Conservation (phyloP, 2,113 vertebrate genomes). For the Cavia porcellus region DNA sequence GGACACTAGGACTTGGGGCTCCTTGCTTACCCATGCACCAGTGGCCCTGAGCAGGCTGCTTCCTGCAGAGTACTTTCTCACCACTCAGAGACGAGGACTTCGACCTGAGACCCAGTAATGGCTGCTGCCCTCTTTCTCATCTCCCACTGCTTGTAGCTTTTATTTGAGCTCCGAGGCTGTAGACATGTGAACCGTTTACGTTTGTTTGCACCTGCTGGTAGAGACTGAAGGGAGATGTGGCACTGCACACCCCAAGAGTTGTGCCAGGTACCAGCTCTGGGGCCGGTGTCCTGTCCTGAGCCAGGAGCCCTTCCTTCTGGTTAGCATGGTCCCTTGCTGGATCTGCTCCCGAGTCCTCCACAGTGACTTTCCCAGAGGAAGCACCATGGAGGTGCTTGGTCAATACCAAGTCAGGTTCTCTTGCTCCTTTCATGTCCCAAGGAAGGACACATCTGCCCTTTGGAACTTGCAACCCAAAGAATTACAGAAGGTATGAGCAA, state of each 20-base stretch:
- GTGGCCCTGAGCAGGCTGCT: not conserved
- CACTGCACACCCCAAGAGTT: not conserved
- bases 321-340: not conserved
- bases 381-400: too few species aligned
- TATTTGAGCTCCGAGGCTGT: not conserved
- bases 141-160: not conserved
- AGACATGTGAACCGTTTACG: not conserved
- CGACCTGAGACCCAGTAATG: not conserved
- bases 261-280: not conserved
- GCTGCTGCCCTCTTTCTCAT: not conserved
- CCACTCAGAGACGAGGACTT: not conserved
- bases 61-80: not conserved
- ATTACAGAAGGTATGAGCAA: not conserved
- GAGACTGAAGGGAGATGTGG: not conserved
- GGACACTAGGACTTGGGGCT: not conserved
- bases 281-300: not conserved
- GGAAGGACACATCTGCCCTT: not conserved
- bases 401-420: accelerated
- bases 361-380: not conserved
- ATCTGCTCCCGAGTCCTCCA: not conserved
- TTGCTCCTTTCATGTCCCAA: not conserved
- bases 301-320: not conserved
- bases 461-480: not conserved
- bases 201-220: not conserved
- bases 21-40: not conserved